Evolutionary conservation across 2,113 vertebrate species (phyloP), one percentile per base, ranked within the genome.

Genomic region (Miniopterus natalensis): DNA sequence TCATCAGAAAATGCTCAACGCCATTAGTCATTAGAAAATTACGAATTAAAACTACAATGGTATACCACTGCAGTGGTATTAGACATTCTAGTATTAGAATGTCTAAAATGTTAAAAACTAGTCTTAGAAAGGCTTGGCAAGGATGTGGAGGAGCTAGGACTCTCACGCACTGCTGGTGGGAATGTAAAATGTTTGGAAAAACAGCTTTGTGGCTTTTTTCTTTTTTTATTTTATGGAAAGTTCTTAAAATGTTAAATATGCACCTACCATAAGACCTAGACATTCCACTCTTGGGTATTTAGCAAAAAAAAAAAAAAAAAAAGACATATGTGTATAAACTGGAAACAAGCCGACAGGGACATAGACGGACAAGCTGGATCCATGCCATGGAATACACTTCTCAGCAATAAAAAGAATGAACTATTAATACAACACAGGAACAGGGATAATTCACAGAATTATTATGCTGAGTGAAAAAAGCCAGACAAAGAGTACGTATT

Each of bases 111-210:
- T 36, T 61, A 75, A 75, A 92, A 80, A 68, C 6, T 1, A 31
- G 40, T 65, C 49, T 59, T 65, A 63, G 29, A 49, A 88, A 66
- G 40, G 40, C 74, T 42, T 45, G 75, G 23, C 45, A 51, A 75
- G 40, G 49, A 57, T 57, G 6, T 55, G 74, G 57, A 49, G 18
- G 20, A 66, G 73, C 31, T n/a, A 66, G 66, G 87, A 59, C 31
- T 42, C 47, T 80, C 42, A 57, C 9, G 27, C 21, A 47, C 8
- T 70, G 42, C 51, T 29, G 36, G 8, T 55, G 68, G 47, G 71
- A n/a, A 79, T 74, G 18, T 25, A 74, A 93, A 80, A 68, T 59
- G n/a, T 59, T 96, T 68, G 40, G n/a, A 65, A 85, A 90, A 77
- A 57, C 15, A 53, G 11, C 29, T 12, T 63, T 73, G 21, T 10